Evolutionary conservation across 1,140 invertebrate species (phyloP), one percentile per base, ranked within the genome.

Genomic region (Brachionus manjavacas): DNA sequence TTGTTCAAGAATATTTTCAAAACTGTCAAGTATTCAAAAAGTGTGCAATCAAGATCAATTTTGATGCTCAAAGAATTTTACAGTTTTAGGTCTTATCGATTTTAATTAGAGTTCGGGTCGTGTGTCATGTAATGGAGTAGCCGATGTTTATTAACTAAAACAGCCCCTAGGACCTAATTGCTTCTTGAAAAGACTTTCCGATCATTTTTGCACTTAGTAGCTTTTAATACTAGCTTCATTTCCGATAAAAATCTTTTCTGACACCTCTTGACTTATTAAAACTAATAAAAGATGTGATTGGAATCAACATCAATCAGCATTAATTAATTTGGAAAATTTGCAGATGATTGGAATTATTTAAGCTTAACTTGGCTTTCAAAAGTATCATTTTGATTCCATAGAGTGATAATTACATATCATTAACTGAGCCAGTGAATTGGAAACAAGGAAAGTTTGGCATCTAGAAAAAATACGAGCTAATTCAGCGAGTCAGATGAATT

Each of bases 291-390:
- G 43, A 20, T 1, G n/a, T 60, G 16, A 23, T 2, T 60, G 16
- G 52, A 60, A 60, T 20, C 1, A 9, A 60, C 16, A 7, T 68
- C 8, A 68, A 31, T 68, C 23, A 23, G 39, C 6, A 3, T 28
- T 39, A 16, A 68, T 31, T 31, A 16, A 68, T 31, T 31, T 35
- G 2, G 25, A 31, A 68, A 8, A 68, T 68, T 14, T 31, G 66
- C 66, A 68, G 66, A 68, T 68, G 66, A 31, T 31, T 31, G n/a
- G 31, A 68, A 68, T 68, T 68, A 68, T 68, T 68, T 31, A 68
- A 16, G 66, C 66, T 68, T 14, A 6, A 68, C 4, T 68, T 68
- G 31, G 12, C 31, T 68, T 68, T 39, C 1, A n/a, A 68, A 68
- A 68, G 14, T 68, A 68, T 68, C 31, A 6, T 68, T 68, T 68